phyloP scores from a whole-genome alignment of 2,888 invertebrate species.

The Lagria hirta region DNA sequence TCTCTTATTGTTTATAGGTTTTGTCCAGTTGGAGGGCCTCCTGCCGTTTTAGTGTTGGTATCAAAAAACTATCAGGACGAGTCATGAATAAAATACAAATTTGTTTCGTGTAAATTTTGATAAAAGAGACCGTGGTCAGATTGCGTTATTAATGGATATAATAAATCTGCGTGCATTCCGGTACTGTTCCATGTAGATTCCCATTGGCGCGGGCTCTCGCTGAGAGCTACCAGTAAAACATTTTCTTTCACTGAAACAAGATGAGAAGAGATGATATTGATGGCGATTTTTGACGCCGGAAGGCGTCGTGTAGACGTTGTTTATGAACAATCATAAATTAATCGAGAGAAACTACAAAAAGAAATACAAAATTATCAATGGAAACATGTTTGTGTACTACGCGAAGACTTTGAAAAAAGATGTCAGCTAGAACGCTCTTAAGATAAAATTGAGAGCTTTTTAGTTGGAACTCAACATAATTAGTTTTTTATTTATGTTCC shows the following conservation, averaged over 20 bases:
- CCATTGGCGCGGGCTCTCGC: slow-evolving; percentile 36
- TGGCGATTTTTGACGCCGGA: slow-evolving; percentile 30
- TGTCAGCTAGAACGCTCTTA: no score
- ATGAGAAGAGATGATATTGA: slow-evolving; percentile 36
- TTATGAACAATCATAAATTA: no score
- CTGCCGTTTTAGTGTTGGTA: slow-evolving; percentile 41
- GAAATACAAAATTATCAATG: no score
- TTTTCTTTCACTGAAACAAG: slow-evolving; percentile 38
- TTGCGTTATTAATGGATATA: slow-evolving; percentile 44
- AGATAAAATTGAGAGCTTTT: no score
- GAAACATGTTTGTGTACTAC: no score
- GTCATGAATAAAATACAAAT: slow-evolving; percentile 50
- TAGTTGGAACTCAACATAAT: no score
- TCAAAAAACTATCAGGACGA: slow-evolving; percentile 46
- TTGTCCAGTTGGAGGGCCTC: slow-evolving; percentile 41
- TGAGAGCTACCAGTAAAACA: slow-evolving; percentile 40
- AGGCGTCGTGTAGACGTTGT: no score
- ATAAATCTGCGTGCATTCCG: slow-evolving; percentile 43
- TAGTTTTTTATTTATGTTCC: no score
- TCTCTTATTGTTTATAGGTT: slow-evolving; percentile 37
- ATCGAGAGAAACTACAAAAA: no score
- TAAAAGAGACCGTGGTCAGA: slow-evolving; percentile 37
- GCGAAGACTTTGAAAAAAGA: no score
- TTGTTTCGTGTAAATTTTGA: slow-evolving; percentile 46
- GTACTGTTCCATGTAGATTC: slow-evolving; percentile 38